A percentile compares a stretch with the other conserved stretches of the same genome.
phyloP scores from a whole-genome alignment of 2,797 vertebrate species.

The Sebastes diaconus region DNA sequence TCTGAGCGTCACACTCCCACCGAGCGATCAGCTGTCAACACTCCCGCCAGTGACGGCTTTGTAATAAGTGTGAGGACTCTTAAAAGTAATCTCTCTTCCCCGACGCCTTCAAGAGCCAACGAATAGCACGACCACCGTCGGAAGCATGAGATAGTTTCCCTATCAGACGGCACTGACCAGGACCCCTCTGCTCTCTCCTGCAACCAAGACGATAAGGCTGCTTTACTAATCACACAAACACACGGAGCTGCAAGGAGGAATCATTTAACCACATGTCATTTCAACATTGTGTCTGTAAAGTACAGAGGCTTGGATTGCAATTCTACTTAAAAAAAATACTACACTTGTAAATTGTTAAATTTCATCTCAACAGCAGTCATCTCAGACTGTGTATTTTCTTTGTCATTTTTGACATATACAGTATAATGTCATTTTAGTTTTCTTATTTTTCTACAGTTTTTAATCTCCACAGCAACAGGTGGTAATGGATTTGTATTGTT shows the following conservation, averaged over 20 bases:
- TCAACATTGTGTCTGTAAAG: background rate
- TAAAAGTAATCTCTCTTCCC: slow-evolving; percentile 56
- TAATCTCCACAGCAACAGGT: background rate
- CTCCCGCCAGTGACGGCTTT: slow-evolving; percentile 43
- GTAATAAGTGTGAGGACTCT: slow-evolving; percentile 61
- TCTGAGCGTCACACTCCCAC: slow-evolving; percentile 51
- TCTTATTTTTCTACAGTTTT: background rate
- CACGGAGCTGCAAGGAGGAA: background rate
- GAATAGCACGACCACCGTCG: slow-evolving; percentile 27
- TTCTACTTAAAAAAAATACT: background rate
- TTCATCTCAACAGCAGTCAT: background rate
- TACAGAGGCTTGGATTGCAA: background rate
- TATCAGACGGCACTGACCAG: slow-evolving; percentile 23
- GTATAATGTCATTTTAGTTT: background rate
- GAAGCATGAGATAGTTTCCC: slow-evolving; percentile 26
- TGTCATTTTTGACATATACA: background rate
- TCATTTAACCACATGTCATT: background rate
- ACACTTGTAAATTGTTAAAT: background rate
- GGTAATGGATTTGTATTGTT: background rate
- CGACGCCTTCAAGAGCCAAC: slow-evolving; percentile 31
- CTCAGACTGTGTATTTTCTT: background rate
- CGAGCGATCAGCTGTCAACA: slow-evolving; percentile 57
- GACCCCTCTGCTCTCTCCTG: slow-evolving; percentile 29
- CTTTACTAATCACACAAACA: background rate
- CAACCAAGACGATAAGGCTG: slow-evolving; percentile 19